These are phyloP conservation scores for Dryobota labecula DNA, from an alignment of 2,888 invertebrate genomes.

Conservation along the genomic window DNA sequence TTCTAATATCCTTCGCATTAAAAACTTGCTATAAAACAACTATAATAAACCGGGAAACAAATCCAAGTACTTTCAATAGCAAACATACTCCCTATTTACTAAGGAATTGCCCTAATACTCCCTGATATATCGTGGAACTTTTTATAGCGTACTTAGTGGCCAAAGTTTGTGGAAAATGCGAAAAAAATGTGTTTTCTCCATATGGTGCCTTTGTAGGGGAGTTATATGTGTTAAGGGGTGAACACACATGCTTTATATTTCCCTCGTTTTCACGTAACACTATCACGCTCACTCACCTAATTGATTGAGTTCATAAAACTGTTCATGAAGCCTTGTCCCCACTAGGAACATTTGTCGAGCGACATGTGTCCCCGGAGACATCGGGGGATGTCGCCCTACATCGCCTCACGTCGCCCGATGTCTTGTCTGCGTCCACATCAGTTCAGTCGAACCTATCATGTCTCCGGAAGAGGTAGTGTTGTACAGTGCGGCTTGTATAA, in stretches of 20 bases:
- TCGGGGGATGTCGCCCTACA: no score
- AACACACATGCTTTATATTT: conserved; percentile 3
- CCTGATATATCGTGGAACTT: conserved; percentile 55
- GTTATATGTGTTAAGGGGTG: conserved; percentile 11
- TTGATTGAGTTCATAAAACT: not conserved
- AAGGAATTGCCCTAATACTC: conserved; percentile 27
- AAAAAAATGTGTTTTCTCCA: conserved; percentile 58
- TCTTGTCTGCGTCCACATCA: no score
- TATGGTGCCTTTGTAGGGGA: conserved; percentile 44
- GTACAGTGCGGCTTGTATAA: no score
- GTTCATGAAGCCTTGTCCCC: no score
- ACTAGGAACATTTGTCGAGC: no score
- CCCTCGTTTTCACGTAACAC: not conserved
- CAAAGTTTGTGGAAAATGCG: conserved; percentile 50
- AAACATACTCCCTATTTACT: conserved; percentile 35
- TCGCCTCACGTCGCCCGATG: no score
- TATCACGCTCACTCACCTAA: not conserved
- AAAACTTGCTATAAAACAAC: not conserved
- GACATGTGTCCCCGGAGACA: no score
- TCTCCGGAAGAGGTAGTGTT: no score
- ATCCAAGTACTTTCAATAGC: conserved; percentile 32
- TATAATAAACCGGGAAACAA: conserved; percentile 38
- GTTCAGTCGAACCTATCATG: no score
- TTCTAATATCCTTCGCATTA: not conserved
- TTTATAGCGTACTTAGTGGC: conserved; percentile 49